phyloP scores from a whole-genome alignment of 2,888 invertebrate species.

The Drosophila borealis region DNA sequence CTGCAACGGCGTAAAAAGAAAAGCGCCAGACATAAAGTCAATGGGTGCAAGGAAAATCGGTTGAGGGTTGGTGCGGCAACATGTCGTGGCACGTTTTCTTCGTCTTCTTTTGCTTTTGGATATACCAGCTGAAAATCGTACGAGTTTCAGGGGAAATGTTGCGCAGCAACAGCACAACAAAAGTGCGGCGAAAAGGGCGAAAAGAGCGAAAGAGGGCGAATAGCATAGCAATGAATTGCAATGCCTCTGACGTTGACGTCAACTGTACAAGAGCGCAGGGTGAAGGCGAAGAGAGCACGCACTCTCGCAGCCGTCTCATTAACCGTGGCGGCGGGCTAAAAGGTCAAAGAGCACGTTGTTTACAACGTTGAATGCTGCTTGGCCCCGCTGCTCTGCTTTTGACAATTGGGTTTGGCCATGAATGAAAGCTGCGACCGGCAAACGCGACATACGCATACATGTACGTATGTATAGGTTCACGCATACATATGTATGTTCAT shows the following conservation, averaged over 20 bases:
- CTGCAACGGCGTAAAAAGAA: conserved; percentile 21
- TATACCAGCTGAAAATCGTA: conserved; percentile 82
- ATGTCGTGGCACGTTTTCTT: conserved; percentile 61
- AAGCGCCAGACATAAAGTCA: conserved; percentile 46
- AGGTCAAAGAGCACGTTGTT: conserved; percentile 75
- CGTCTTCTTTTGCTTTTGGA: conserved; percentile 55
- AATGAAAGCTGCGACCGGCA: conserved; percentile 71
- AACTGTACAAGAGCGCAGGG: conserved; percentile 60
- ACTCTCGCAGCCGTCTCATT: conserved; percentile 2
- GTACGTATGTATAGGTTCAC: too few relatives aligned
- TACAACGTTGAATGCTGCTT: conserved; percentile 44
- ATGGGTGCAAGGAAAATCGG: conserved; percentile 25
- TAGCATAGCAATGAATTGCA: conserved; percentile 32
- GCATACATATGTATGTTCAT: neutral
- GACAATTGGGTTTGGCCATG: conserved; percentile 56
- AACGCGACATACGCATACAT: conserved; percentile 14
- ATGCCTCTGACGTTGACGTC: conserved; percentile 29
- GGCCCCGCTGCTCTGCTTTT: conserved; percentile 10
- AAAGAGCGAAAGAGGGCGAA: conserved; percentile 17
- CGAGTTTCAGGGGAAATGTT: conserved; percentile 82
- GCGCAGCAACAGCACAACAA: conserved; percentile 40
- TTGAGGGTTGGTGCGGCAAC: conserved; percentile 34
- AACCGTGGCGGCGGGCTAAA: conserved; percentile 32
- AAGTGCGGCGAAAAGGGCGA: conserved; percentile 51
- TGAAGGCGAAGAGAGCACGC: conserved; percentile 34